Percentiles rank a stretch among this genome's conserved stretches.
These are phyloP conservation scores for Lycaon pictus DNA, from an alignment of 2,113 vertebrate genomes.

Conservation along the genomic window DNA sequence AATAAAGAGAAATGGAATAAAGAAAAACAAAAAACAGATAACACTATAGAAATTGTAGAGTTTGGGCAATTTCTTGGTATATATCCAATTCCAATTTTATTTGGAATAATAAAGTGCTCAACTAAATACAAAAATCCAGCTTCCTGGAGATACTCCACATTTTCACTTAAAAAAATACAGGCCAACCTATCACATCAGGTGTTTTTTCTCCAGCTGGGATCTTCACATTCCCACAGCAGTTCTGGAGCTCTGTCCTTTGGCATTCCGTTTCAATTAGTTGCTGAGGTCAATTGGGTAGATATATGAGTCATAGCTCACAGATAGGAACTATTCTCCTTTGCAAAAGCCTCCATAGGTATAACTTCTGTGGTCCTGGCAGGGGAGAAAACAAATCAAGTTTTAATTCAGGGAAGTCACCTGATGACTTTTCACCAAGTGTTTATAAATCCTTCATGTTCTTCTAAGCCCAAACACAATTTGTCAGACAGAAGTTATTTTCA, in stretches of 20 bases:
- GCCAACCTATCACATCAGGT: background rate
- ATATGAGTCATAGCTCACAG: background rate
- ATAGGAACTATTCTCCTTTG: background rate
- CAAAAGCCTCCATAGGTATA: background rate
- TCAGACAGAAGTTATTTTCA: background rate
- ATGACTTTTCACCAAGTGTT: background rate
- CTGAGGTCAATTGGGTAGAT: background rate
- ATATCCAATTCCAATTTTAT: background rate
- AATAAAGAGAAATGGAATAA: background rate
- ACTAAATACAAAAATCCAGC: background rate
- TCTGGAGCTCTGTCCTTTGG: background rate
- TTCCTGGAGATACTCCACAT: background rate
- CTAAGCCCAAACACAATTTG: background rate
- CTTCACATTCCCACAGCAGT: background rate
- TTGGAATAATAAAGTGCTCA: background rate
- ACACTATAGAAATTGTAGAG: background rate
- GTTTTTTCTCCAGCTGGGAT: background rate
- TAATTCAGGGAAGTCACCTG: background rate
- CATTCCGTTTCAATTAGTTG: background rate
- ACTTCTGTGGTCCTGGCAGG: background rate
- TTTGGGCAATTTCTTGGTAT: background rate
- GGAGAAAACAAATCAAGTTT: background rate
- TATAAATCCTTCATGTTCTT: background rate
- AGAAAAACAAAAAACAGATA: background rate
- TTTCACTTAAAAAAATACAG: background rate